These are phyloP conservation scores for Symphodus melops DNA, from an alignment of 2,113 vertebrate genomes.

Conservation along the genomic window DNA sequence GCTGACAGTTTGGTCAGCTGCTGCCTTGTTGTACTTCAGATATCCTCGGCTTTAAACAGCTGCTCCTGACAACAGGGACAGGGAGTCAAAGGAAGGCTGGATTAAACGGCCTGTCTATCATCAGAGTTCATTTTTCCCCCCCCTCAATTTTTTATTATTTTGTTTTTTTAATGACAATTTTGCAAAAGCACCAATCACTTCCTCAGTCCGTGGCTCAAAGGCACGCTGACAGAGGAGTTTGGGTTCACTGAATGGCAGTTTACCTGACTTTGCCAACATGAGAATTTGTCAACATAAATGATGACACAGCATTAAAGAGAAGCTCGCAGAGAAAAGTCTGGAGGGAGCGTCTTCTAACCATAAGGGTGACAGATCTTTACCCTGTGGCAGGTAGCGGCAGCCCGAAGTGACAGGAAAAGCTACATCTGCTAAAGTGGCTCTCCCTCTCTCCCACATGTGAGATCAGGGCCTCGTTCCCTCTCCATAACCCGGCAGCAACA, in stretches of 20 bases:
- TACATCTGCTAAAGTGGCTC: conserved; percentile 52
- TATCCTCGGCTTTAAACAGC: neutral
- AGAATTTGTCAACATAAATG: conserved; percentile 54
- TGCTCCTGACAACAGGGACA: conserved; percentile 14
- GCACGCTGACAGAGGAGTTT: conserved; percentile 17
- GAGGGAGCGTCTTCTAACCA: conserved; percentile 19
- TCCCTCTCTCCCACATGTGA: conserved; percentile 61
- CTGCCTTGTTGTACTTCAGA: conserved; percentile 17
- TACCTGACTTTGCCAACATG: conserved; percentile 30
- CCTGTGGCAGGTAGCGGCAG: conserved; percentile 27
- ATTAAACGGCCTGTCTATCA: neutral
- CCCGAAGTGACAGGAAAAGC: conserved; percentile 43
- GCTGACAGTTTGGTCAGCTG: conserved; percentile 18
- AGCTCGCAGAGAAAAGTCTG: conserved; percentile 33
- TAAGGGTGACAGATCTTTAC: conserved; percentile 47
- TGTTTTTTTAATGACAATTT: conserved; percentile 13
- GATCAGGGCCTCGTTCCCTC: conserved; percentile 55
- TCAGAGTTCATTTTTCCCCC: neutral
- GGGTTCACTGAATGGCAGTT: conserved; percentile 21
- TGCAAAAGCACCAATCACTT: neutral
- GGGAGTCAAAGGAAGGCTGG: neutral
- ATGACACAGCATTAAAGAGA: conserved; percentile 42
- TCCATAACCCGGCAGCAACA: conserved; percentile 66
- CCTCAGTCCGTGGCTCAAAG: conserved; percentile 35
- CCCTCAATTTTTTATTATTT: too few species aligned